Conservation (phyloP, 1,140 invertebrate genomes). For the Stenopsyche tienmushanensis region DNA sequence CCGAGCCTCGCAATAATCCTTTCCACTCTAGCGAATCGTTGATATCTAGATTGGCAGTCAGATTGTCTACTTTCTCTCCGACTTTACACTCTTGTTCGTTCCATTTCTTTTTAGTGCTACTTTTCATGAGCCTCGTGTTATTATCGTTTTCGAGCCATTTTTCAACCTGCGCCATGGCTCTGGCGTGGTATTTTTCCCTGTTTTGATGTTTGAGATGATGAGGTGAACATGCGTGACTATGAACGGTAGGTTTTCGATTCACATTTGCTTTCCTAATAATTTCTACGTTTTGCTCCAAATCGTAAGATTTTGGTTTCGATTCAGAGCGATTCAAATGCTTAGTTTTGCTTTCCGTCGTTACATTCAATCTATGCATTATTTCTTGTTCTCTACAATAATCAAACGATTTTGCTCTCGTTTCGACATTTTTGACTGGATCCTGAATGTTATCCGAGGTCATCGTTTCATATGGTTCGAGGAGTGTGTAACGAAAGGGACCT, state of each 20-base stretch:
- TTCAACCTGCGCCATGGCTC: constrained; percentile 69
- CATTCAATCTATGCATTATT: constrained; percentile 34
- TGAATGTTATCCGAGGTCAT: constrained; percentile 12
- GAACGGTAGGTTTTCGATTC: constrained; percentile 29
- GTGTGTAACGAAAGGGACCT: constrained; percentile 49
- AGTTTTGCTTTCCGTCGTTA: constrained; percentile 30
- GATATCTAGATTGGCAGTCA: constrained; percentile 43
- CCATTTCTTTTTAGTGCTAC: constrained; percentile 36
- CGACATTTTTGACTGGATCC: constrained; percentile 24
- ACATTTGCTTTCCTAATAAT: constrained; percentile 34
- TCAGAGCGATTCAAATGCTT: constrained; percentile 35
- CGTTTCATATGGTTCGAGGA: constrained; percentile 47
- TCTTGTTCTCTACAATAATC: constrained; percentile 37
- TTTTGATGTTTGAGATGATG: constrained; percentile 68
- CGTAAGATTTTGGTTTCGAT: constrained; percentile 35
- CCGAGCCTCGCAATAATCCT: constrained; percentile 35
- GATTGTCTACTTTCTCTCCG: constrained; percentile 36
- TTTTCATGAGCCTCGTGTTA: constrained; percentile 44
- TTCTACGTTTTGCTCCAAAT: constrained; percentile 35
- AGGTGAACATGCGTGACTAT: constrained; percentile 41
- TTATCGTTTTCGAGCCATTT: constrained; percentile 61
- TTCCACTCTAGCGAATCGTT: constrained; percentile 39
- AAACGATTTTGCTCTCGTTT: constrained; percentile 37
- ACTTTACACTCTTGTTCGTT: constrained; percentile 32
- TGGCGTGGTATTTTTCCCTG: constrained; percentile 66